These are phyloP conservation scores for Elephantulus edwardii DNA, from an alignment of 2,113 vertebrate species.

Conservation along the genomic window DNA sequence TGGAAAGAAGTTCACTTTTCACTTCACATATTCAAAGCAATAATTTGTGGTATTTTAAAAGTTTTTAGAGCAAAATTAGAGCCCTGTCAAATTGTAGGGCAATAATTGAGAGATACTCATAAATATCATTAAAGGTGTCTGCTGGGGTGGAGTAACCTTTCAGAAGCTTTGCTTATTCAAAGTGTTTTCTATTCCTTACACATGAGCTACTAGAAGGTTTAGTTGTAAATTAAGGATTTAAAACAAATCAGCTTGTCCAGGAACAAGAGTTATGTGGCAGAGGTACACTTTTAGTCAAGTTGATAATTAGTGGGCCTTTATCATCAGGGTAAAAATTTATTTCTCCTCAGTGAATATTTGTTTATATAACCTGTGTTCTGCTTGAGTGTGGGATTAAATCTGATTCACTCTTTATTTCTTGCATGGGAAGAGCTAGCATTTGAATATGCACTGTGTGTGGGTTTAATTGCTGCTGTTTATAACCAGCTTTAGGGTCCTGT, in stretches of 20 bases:
- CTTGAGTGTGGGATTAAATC: constrained; percentile 77
- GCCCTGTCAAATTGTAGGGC: constrained; percentile 77
- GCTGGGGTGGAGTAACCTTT: constrained; percentile 64
- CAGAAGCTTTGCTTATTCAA: constrained; percentile 80
- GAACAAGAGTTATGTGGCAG: constrained; percentile 80
- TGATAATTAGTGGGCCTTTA: constrained; percentile 83
- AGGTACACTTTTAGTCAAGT: constrained; percentile 80
- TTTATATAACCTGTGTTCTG: constrained; percentile 77
- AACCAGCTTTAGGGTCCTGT: constrained; percentile 72
- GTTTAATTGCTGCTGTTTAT: constrained; percentile 77
- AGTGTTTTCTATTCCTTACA: constrained; percentile 82
- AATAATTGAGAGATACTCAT: constrained; percentile 80
- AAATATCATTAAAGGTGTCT: constrained; percentile 81
- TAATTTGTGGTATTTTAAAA: constrained; percentile 76
- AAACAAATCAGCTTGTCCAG: constrained; percentile 82
- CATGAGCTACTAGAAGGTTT: constrained; percentile 83
- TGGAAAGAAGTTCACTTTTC: constrained; percentile 12
- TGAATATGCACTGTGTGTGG: constrained; percentile 70
- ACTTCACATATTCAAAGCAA: constrained; percentile 56
- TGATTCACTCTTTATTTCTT: constrained; percentile 69
- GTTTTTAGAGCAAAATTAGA: constrained; percentile 78
- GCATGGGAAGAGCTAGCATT: constrained; percentile 74
- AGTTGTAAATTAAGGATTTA: constrained; percentile 85
- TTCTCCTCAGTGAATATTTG: constrained; percentile 81
- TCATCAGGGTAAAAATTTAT: constrained; percentile 81